Evolutionary conservation across 2,113 vertebrate species (phyloP).

Genomic region (Numenius arquata): DNA sequence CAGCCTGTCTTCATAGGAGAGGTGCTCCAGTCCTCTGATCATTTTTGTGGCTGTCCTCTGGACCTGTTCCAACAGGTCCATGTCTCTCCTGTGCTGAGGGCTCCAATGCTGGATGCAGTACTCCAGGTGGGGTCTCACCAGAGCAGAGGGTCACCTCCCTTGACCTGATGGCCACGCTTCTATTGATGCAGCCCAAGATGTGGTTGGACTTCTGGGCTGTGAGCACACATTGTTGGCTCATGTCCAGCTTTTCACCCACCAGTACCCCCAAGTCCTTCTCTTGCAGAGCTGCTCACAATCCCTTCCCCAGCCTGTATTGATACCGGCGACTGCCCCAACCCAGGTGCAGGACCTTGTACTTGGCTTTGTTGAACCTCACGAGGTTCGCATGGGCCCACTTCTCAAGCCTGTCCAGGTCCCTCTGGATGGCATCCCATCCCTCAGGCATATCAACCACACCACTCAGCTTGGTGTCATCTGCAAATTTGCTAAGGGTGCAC

Average conservation of each 20-base stretch:
- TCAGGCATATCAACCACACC: fast-evolving
- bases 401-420: background rate
- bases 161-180: fast-evolving
- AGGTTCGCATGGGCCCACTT: background rate
- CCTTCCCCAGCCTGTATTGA: fast-evolving
- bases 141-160: background rate
- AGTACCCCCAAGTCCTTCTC: background rate
- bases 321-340: fast-evolving
- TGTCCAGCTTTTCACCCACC: background rate
- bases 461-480: background rate
- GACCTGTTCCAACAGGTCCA: background rate
- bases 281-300: background rate
- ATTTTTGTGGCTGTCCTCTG: background rate
- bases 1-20: background rate
- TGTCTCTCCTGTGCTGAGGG: background rate
- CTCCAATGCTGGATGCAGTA: background rate
- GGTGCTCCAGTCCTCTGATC: background rate
- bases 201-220: background rate
- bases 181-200: background rate
- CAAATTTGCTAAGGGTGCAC: background rate
- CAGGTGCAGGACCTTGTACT: background rate
- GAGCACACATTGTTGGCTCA: fast-evolving
- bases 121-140: background rate
- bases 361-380: background rate
- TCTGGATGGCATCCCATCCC: background rate